Evolutionary conservation across 37 sponge, comb jelly and placozoan genomes (phyloP).

Genomic region (Aplysina aerophoba): DNA sequence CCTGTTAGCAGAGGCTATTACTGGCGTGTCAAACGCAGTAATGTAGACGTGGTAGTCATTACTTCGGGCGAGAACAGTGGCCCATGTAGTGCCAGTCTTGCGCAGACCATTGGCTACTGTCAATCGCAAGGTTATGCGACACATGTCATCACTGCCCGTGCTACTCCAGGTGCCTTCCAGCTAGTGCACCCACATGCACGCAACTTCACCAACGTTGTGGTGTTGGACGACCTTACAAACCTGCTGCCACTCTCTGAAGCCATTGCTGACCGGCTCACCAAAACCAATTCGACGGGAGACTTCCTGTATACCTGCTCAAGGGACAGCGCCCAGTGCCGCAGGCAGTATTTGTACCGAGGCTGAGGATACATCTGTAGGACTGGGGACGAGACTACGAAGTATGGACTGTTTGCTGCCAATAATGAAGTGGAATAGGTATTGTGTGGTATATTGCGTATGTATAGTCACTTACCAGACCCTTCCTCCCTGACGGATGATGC

Average conservation of each 20-base stretch:
- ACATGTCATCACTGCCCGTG: conserved; percentile 10
- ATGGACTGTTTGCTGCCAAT: no score
- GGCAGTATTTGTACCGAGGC: background rate
- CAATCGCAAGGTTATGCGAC: conserved; percentile 1
- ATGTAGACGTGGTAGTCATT: background rate
- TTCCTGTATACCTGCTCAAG: background rate
- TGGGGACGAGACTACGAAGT: no score
- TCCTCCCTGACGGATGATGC: no score
- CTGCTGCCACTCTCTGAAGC: background rate
- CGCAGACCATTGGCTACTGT: background rate
- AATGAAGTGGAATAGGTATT: no score
- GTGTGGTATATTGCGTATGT: no score
- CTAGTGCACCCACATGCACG: background rate
- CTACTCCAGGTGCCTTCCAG: background rate
- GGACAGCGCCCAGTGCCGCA: conserved; percentile 1
- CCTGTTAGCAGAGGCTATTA: background rate
- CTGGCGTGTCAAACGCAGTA: no score
- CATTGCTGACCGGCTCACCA: background rate
- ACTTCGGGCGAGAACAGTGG: conserved; percentile 21
- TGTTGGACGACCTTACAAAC: background rate
- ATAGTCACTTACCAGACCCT: no score
- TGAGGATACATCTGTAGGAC: no score
- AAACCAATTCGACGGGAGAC: background rate
- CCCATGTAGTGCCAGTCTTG: background rate
- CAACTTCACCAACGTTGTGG: conserved; percentile 5